Base-by-base conservation (phyloP, 2,888 invertebrate genomes). In the Dryobotodes eremita region DNA sequence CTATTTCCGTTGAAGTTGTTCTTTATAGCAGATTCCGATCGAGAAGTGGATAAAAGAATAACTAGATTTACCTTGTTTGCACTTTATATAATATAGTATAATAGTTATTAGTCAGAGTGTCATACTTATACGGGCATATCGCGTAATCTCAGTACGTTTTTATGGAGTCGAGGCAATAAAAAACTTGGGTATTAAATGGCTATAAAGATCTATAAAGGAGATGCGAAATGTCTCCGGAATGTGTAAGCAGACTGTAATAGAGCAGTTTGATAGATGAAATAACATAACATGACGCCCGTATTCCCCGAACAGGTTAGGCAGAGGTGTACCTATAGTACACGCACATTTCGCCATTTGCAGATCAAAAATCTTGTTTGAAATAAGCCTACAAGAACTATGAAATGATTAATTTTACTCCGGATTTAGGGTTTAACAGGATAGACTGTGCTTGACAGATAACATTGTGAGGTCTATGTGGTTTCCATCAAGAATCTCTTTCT, bases 51-150 rank as follows among this genome's bases (percentile, higher is more conserved):
- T 69, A 57, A n/a, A n/a, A 66, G 13, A n/a, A 64, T 64, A 71
- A 65, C 64, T 61, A 53, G 69, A 72, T 72, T 77, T 55, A 50
- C 36, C 82, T 65, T 61, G 8, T 73, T 65, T 61, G 50, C 68
- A 61, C 59, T 70, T 69, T 46, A 83, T n/a, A n/a, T n/a, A n/a
- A n/a, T n/a, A n/a, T n/a, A n/a, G n/a, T n/a, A n/a, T 73, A 62
- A 82, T 66, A 62, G 55, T 15, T 55, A 62, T 71, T 62, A 71
- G 66, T 53, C 66, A 57, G 50, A 68, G 15, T 31, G 13, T 48
- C 48, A 46, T 66, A 59, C 31, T 74, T 23, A 79, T 42, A 36
- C 26, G 59, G 50, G 17, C 36, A 50, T 61, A 55, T 71, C 26
- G 20, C 13, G n/a, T 72, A 59, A 69, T 72, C 57, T 78, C 23